phyloP scores from a whole-genome alignment of 2,888 invertebrate species.

The Pheosia gnoma region DNA sequence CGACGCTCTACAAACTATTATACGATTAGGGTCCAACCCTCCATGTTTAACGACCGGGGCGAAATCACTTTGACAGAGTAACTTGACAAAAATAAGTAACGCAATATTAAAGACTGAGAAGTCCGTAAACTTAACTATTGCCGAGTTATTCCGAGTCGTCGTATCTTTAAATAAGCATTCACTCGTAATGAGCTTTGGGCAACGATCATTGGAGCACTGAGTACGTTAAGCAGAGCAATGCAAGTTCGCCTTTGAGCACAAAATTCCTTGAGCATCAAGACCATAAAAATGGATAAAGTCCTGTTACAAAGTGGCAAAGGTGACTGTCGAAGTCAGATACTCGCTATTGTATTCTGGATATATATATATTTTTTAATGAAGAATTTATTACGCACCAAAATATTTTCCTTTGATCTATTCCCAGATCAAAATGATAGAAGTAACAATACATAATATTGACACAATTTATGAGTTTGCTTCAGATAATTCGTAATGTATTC shows the following conservation, averaged over 20 bases:
- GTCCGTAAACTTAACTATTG: conserved; percentile 24
- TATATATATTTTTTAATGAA: too few relatives aligned
- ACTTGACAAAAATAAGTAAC: conserved; percentile 29
- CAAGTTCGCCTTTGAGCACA: too few relatives aligned
- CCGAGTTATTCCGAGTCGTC: conserved; percentile 4
- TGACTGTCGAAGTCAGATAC: too few relatives aligned
- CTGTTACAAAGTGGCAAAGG: too few relatives aligned
- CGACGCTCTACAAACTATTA: conserved; percentile 13
- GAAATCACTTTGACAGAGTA: conserved; percentile 30
- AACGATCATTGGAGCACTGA: too few relatives aligned
- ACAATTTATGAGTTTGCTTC: conserved; percentile 13
- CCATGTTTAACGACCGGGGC: conserved; percentile 29
- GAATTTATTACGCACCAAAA: conserved; percentile 23
- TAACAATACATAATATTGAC: conserved; percentile 26
- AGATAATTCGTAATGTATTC: conserved; percentile 38
- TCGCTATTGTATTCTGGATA: too few relatives aligned
- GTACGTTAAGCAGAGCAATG: too few relatives aligned
- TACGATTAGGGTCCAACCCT: conserved; percentile 18
- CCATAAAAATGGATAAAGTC: too few relatives aligned
- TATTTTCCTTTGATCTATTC: conserved; percentile 4
- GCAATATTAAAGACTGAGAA: conserved; percentile 31
- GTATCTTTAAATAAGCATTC: conserved; percentile 14
- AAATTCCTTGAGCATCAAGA: too few relatives aligned
- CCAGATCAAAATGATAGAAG: conserved; percentile 6
- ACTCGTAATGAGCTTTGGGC: too few relatives aligned